These are phyloP conservation scores for Nannoperca australis DNA, from an alignment of 2,797 vertebrate species.

Conservation along the genomic window DNA sequence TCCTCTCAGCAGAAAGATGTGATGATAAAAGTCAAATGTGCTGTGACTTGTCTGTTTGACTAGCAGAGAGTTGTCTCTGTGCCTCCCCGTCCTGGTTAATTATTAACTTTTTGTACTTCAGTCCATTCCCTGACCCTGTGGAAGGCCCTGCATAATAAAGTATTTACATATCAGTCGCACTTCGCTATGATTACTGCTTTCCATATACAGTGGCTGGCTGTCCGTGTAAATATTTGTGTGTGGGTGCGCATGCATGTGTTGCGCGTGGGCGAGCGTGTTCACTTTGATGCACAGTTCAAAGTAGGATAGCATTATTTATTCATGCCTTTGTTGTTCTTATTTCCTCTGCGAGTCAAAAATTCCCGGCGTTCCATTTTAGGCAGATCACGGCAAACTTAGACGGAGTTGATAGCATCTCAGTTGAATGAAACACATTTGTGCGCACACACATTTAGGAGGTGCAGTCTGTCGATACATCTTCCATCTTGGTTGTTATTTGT, in stretches of 20 bases:
- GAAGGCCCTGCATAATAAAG: slow-evolving; percentile 52
- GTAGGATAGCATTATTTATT: slow-evolving; percentile 85
- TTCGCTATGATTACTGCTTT: slow-evolving; percentile 59
- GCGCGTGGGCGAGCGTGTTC: slow-evolving; percentile 64
- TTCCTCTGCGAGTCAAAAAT: slow-evolving; percentile 75
- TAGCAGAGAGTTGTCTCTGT: slow-evolving; percentile 31
- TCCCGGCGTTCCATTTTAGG: slow-evolving; percentile 78
- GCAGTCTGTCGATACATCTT: slow-evolving; percentile 62
- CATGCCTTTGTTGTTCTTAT: slow-evolving; percentile 86
- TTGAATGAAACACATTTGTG: slow-evolving; percentile 36
- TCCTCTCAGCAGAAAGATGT: slow-evolving; percentile 23
- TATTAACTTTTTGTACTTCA: slow-evolving; percentile 51
- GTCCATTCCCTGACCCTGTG: slow-evolving; percentile 54
- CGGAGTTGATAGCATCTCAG: slow-evolving; percentile 63
- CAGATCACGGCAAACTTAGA: slow-evolving; percentile 68
- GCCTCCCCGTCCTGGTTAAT: slow-evolving; percentile 36
- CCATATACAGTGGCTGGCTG: slow-evolving; percentile 56
- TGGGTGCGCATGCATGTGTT: slow-evolving; percentile 22
- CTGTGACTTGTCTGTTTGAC: slow-evolving; percentile 35
- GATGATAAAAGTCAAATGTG: slow-evolving; percentile 57
- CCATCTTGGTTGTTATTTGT: slow-evolving; percentile 62
- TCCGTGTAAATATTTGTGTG: slow-evolving; percentile 38
- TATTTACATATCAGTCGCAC: slow-evolving; percentile 67
- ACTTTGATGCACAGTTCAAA: slow-evolving; percentile 86
- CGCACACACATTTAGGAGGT: slow-evolving; percentile 49